These are phyloP conservation scores for Crocuta crocuta DNA, from an alignment of 2,113 vertebrate genomes.

Conservation along the genomic window DNA sequence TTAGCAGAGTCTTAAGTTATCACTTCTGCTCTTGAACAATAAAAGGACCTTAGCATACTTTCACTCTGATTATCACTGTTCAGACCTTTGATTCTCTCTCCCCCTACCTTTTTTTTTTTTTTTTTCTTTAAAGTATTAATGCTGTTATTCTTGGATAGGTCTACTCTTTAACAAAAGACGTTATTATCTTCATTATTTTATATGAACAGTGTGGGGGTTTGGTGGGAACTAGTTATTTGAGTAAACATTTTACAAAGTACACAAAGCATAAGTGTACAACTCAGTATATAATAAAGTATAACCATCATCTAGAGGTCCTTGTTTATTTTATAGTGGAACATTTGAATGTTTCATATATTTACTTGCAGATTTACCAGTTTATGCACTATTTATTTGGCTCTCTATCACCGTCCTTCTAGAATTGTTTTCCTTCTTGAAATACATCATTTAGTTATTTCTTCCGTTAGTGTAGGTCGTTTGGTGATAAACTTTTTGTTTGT, in stretches of 20 bases:
- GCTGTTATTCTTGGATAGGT: background rate
- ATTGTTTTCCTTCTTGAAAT: background rate
- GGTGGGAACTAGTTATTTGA: background rate
- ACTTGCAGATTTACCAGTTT: background rate
- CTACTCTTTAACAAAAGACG: background rate
- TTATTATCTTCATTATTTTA: constrained; percentile 11
- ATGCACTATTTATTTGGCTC: constrained; percentile 2
- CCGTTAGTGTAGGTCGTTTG: background rate
- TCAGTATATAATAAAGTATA: background rate
- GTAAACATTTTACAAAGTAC: background rate
- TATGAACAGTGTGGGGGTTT: background rate
- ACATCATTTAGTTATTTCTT: background rate
- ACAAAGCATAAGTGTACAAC: background rate
- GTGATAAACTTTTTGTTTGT: background rate
- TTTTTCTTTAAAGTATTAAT: background rate
- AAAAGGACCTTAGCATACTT: background rate
- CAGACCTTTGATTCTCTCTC: background rate
- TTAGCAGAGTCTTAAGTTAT: constrained; percentile 6
- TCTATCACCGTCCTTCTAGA: background rate
- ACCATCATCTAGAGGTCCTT: background rate
- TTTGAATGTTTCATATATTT: background rate
- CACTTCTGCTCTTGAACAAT: constrained; percentile 2
- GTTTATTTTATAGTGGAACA: background rate
- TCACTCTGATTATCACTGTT: background rate
- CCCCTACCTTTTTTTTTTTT: background rate